phyloP scores from a whole-genome alignment of 92 coral and sea anemone species.

The Palythoa grandiflora region DNA sequence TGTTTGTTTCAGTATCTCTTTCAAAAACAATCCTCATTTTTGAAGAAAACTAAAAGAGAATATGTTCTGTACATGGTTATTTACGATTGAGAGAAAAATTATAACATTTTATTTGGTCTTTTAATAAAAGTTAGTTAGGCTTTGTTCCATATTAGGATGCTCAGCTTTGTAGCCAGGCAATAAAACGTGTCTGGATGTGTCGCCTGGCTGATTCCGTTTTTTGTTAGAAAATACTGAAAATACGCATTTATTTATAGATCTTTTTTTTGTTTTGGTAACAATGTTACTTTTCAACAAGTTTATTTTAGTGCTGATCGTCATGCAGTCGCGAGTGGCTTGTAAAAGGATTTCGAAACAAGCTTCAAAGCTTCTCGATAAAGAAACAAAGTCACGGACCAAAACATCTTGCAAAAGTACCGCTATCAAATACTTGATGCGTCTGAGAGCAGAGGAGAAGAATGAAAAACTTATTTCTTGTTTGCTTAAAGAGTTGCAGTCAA shows the following conservation, averaged over 20 bases:
- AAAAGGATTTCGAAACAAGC: constrained; percentile 62
- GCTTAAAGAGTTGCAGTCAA: constrained; percentile 66
- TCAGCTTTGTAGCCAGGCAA: constrained; percentile 30
- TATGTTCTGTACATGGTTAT: too few species aligned
- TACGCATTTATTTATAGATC: background rate
- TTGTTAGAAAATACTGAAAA: background rate
- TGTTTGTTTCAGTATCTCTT: too few species aligned
- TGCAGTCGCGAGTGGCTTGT: constrained; percentile 20
- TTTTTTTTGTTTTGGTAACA: background rate
- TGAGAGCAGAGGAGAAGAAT: constrained; percentile 72
- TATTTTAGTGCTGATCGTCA: background rate
- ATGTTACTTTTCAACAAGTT: constrained; percentile 23
- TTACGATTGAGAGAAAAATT: too few species aligned
- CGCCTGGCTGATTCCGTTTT: constrained; percentile 25
- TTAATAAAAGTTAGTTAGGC: background rate
- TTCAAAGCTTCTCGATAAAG: constrained; percentile 76
- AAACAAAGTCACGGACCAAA: constrained; percentile 55
- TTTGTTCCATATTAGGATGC: background rate
- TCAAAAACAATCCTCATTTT: too few species aligned
- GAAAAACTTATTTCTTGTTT: constrained; percentile 78
- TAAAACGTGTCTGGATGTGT: background rate
- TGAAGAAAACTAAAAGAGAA: too few species aligned
- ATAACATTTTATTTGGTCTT: too few species aligned
- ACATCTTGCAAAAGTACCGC: constrained; percentile 70
- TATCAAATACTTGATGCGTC: constrained; percentile 65